Conservation (phyloP, 2,888 invertebrate genomes). For the Eilema sororculum region DNA sequence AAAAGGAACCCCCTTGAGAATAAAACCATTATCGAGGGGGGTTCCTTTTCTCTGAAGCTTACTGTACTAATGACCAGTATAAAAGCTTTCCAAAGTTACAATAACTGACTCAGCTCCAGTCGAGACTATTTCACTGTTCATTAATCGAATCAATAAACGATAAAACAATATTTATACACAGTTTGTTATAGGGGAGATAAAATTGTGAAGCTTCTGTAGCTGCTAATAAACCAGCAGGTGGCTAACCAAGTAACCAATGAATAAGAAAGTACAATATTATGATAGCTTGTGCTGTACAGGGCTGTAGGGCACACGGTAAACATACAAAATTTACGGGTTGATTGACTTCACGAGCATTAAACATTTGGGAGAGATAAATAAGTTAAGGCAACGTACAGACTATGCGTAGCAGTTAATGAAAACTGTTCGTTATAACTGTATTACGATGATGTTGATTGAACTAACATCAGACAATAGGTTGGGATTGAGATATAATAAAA, state of each 20-base stretch:
- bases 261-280: constrained; percentile 27
- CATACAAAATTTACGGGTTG: constrained; percentile 46
- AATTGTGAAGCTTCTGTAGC: constrained; percentile 21
- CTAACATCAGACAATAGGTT: background rate
- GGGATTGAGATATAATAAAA: background rate
- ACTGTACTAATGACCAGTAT: no score
- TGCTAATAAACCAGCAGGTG: constrained; percentile 16
- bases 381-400: constrained; percentile 1
- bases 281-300: constrained; percentile 20
- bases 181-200: constrained; percentile 2
- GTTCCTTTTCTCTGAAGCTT: no score
- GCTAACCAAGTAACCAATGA: constrained; percentile 16
- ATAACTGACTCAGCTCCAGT: background rate
- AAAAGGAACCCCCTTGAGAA: no score
- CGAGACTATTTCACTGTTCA: background rate
- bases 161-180: constrained; percentile 5
- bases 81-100: background rate
- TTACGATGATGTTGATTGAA: background rate
- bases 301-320: constrained; percentile 25
- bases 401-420: background rate
- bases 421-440: background rate
- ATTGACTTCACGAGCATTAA: constrained; percentile 52
- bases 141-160: background rate
- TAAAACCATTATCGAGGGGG: no score
- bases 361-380: constrained; percentile 48